Evolutionary conservation across 2,797 vertebrate species (phyloP).

Genomic region (Pseudochirops corinnae): DNA sequence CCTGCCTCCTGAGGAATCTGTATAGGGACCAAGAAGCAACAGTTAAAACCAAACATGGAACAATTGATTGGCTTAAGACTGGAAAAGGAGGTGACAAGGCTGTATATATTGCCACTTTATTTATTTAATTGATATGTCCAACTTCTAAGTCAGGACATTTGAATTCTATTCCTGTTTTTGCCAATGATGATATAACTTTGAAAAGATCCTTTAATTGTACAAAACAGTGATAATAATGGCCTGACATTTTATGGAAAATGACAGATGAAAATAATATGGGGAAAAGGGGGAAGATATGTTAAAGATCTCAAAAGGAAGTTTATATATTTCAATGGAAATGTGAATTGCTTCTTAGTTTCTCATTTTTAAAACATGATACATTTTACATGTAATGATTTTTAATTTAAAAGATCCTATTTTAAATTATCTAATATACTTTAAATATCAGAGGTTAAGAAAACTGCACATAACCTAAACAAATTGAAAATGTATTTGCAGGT

Average conservation of each 20-base stretch:
- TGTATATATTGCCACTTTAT: background rate
- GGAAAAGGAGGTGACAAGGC: background rate
- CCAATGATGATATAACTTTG: background rate
- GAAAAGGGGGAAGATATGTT: background rate
- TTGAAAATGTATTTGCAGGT: constrained; percentile 7
- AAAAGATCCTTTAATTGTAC: constrained; percentile 10
- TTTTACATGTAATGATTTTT: background rate
- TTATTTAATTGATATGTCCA: background rate
- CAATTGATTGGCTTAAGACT: background rate
- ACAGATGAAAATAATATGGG: background rate
- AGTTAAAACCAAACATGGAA: background rate
- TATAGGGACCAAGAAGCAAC: background rate
- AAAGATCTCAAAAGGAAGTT: background rate
- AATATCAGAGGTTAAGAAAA: background rate
- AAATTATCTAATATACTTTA: background rate
- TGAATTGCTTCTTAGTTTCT: constrained; percentile 32
- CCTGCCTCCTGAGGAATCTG: background rate
- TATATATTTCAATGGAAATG: constrained; percentile 12
- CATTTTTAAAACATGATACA: background rate
- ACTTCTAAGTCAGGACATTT: background rate
- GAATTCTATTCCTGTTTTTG: background rate
- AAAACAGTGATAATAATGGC: background rate
- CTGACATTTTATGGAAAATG: background rate
- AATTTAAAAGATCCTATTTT: background rate
- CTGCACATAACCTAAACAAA: background rate